Evolutionary conservation across 2,113 vertebrate species (phyloP).

Genomic region (Geothlypis trichas): DNA sequence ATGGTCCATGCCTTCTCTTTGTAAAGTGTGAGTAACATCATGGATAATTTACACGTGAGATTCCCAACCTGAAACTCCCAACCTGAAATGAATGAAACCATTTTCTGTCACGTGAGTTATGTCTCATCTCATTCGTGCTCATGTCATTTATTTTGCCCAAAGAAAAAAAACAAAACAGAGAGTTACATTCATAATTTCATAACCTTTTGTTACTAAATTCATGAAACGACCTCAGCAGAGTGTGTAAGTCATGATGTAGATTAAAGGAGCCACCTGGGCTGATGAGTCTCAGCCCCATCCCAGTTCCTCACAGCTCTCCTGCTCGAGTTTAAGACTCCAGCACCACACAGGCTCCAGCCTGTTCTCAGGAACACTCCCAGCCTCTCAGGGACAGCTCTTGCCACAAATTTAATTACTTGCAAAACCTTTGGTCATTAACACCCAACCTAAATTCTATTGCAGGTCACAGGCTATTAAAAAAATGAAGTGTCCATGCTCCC

Average conservation of each 20-base stretch:
- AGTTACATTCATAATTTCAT: background rate
- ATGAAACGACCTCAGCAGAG: background rate
- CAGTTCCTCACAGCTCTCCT: accelerated
- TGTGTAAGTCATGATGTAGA: background rate
- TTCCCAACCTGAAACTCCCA: background rate
- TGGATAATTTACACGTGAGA: background rate
- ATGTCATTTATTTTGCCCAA: background rate
- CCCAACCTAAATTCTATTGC: constrained; percentile 63
- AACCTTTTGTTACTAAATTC: background rate
- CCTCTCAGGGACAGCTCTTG: constrained; percentile 63
- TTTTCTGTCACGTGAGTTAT: background rate
- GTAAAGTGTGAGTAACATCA: background rate
- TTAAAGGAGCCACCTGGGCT: background rate
- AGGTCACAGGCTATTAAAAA: constrained; percentile 70
- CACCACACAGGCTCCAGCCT: background rate
- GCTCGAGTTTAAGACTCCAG: background rate
- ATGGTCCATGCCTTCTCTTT: background rate
- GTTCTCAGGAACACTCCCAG: background rate
- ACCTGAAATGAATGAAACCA: background rate
- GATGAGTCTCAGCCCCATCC: background rate
- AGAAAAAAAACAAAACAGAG: too few relatives aligned
- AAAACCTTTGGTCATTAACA: constrained; percentile 78
- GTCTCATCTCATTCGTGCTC: background rate
- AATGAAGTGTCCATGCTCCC: constrained; percentile 41
- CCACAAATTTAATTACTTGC: constrained; percentile 73